These are phyloP conservation scores for Epizoanthus illoricatus DNA, from an alignment of 92 coral and sea anemone genomes.

Conservation along the genomic window DNA sequence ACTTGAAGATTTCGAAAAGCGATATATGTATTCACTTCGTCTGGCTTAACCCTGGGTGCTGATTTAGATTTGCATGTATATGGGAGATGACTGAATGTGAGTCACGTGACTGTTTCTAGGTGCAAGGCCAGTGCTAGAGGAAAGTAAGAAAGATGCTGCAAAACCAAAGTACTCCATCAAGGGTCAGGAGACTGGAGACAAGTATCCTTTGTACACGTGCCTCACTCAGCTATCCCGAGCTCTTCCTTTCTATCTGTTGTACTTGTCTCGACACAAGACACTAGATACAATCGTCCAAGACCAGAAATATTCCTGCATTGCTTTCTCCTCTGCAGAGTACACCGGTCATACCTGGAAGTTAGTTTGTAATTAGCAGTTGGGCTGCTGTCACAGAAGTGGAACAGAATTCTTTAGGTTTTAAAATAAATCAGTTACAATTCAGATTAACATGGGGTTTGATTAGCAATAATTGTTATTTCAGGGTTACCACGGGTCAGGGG, in stretches of 20 bases:
- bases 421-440: no score
- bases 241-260: background rate
- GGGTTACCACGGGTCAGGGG: no score
- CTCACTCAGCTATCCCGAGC: background rate
- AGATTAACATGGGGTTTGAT: no score
- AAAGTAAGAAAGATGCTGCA: constrained; percentile 52
- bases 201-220: constrained; percentile 60
- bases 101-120: constrained; percentile 48
- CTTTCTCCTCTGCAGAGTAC: no score
- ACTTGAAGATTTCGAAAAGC: no score
- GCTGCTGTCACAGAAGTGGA: no score
- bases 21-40: background rate
- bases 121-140: constrained; percentile 81
- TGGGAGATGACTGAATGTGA: background rate
- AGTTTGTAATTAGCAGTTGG: no score
- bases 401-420: no score
- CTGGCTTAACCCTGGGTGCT: background rate
- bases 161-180: constrained; percentile 81
- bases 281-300: no score
- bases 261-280: background rate
- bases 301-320: no score
- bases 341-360: no score
- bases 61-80: background rate
- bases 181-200: constrained; percentile 51
- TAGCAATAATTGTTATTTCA: no score